Percentiles rank a stretch among this genome's conserved stretches.
These are phyloP conservation scores for Pissodes strobi DNA, from an alignment of 1,140 invertebrate species.

Conservation along the genomic window DNA sequence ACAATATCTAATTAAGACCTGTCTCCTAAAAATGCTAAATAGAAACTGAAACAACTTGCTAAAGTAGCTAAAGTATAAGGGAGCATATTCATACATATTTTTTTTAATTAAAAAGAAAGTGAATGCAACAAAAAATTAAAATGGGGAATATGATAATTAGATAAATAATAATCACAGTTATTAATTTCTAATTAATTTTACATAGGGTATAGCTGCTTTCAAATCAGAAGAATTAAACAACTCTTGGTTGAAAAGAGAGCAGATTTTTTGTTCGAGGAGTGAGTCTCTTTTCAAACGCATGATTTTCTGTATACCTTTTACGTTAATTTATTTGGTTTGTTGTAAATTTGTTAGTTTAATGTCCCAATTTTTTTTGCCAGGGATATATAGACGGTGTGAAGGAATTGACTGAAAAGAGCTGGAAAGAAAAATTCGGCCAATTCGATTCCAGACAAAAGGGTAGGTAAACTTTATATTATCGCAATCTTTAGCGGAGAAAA, in stretches of 20 bases:
- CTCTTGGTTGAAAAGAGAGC: constrained; percentile 23
- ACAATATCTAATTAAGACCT: too few relatives aligned
- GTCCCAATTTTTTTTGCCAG: constrained; percentile 59
- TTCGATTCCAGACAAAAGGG: constrained; percentile 87
- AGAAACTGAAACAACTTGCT: too few relatives aligned
- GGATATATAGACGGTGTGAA: constrained; percentile 82
- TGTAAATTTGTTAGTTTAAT: neutral
- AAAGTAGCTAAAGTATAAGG: too few relatives aligned
- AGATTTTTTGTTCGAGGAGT: constrained; percentile 17
- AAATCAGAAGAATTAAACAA: constrained; percentile 21
- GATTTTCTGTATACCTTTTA: constrained; percentile 24
- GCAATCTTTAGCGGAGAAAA: neutral
- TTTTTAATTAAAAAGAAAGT: too few relatives aligned
- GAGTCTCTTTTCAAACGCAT: constrained; percentile 3
- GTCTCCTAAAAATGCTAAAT: too few relatives aligned
- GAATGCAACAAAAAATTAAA: too few relatives aligned
- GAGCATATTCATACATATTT: too few relatives aligned
- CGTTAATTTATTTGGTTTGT: constrained; percentile 21
- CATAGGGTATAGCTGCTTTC: constrained; percentile 6
- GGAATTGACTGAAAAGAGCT: constrained; percentile 81
- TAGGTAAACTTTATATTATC: constrained; percentile 60
- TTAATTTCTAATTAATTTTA: too few relatives aligned
- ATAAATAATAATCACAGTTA: too few relatives aligned
- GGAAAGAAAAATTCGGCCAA: constrained; percentile 82
- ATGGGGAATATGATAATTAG: too few relatives aligned